Evolutionary conservation across 2,888 invertebrate species (phyloP).

Genomic region (Cartodere bifasciata): DNA sequence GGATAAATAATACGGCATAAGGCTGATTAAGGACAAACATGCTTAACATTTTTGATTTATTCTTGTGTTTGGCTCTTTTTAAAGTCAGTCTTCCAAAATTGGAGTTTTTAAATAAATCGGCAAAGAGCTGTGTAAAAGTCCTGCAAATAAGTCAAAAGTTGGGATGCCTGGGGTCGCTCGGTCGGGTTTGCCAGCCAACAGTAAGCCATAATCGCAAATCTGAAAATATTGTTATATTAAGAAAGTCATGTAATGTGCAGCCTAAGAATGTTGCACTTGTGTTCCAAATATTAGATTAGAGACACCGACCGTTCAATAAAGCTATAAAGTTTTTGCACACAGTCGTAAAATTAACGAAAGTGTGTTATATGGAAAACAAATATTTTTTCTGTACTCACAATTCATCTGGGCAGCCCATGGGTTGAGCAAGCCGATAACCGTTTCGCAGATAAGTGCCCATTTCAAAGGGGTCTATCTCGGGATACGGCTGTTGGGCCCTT

Average conservation of each 20-base stretch:
- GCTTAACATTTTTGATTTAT: no score
- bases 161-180: slow-evolving; percentile 55
- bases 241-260: background rate
- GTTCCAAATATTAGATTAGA: background rate
- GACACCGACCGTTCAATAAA: background rate
- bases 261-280: background rate
- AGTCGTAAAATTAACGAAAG: slow-evolving; percentile 1
- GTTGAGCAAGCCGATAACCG: slow-evolving; percentile 82
- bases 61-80: no score
- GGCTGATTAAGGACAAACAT: no score
- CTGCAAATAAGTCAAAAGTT: slow-evolving; percentile 57
- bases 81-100: background rate
- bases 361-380: slow-evolving; percentile 5
- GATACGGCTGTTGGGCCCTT: slow-evolving; percentile 78
- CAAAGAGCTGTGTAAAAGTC: slow-evolving; percentile 61
- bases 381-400: slow-evolving; percentile 50
- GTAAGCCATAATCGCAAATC: slow-evolving; percentile 62
- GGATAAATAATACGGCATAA: no score
- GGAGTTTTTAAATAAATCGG: slow-evolving; percentile 40
- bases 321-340: slow-evolving; percentile 3
- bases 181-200: slow-evolving; percentile 55
- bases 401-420: slow-evolving; percentile 91
- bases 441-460: slow-evolving; percentile 76
- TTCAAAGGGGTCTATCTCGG: slow-evolving; percentile 86
- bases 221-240: slow-evolving; percentile 24